Base-by-base conservation (phyloP, 2,113 vertebrate species). In the Promerops cafer region DNA sequence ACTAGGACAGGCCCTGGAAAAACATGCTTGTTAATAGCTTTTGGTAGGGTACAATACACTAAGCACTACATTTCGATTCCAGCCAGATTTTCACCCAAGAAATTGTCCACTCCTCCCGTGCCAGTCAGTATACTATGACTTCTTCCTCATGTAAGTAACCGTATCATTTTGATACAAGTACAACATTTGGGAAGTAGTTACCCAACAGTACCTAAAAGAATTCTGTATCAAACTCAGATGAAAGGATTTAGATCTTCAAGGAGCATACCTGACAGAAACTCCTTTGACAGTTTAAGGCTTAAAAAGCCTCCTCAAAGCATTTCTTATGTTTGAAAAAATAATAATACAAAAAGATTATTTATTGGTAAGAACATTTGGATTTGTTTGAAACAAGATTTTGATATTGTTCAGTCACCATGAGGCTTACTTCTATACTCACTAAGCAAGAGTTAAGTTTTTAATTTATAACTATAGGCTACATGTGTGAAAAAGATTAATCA, bases 1-100 rank as follows among this genome's bases (percentile, higher is more conserved):
- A 0, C n/a, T 6, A 7, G 15, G 30, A 17, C 7, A 90, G 40
- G 49, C 40, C 8, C 18, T 54, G 39, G 37, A 63, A 86, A 79
- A 70, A 30, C 50, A 50, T 9, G 13, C 6, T 22, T 0, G 0
- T 64, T 64, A 71, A 47, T 7, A 47, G 47, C 45, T 61, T 79
- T 70, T 4, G 0, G 37, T 42, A 60, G 11, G 26, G 20, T 66
- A 37, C 16, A 52, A 61, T 57, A 37, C 11, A 13, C 24, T 52
- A 61, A 37, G 47, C 2, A 3, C 15, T 45, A 19, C 42, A 47
- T 37, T 76, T n/a, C 6, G 2, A 35, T 44, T 93, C 39, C 64
- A 74, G 31, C 6, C 15, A 24, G 21, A 30, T 49, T 70, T 50
- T 60, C 16, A 69, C 16, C 5, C 21, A n/a, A 27, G 16, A 50